Evolutionary conservation across 1,140 invertebrate species (phyloP).

Genomic region (Drosophila biarmipes): DNA sequence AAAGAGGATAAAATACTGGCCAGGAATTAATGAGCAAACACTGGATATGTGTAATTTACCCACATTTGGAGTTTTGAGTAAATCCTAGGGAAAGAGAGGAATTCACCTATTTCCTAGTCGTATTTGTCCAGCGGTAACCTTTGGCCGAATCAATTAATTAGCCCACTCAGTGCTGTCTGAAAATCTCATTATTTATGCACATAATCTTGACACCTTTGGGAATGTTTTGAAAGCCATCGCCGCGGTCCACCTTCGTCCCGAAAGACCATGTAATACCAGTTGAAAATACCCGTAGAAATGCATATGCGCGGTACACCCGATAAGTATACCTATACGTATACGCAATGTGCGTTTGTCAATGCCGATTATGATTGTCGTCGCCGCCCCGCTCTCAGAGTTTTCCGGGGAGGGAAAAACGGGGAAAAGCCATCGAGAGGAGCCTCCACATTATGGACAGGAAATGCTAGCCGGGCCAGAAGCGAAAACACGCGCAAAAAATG

Average conservation of each 20-base stretch:
- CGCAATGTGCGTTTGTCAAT: conserved; percentile 69
- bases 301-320: conserved; percentile 34
- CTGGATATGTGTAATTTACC: not conserved
- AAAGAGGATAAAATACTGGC: not conserved
- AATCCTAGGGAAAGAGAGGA: not conserved
- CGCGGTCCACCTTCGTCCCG: conserved; percentile 17
- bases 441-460: conserved; percentile 61
- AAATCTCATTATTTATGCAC: conserved; percentile 57
- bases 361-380: conserved; percentile 78
- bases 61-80: not conserved
- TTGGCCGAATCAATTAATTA: conserved; percentile 53
- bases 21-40: conserved; percentile 8
- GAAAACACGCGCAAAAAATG: conserved; percentile 26
- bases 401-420: not conserved
- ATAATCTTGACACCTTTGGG: conserved; percentile 56
- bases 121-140: conserved; percentile 33
- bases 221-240: conserved; percentile 48
- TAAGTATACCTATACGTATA: conserved; percentile 25
- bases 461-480: conserved; percentile 47
- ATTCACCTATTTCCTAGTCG: conserved; percentile 7
- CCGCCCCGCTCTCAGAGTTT: conserved; percentile 43
- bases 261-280: conserved; percentile 4
- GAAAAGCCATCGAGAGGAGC: conserved; percentile 20
- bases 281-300: conserved; percentile 5
- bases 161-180: conserved; percentile 43